Conservation (phyloP, 2,113 vertebrate species). For the Collichthys lucidus region DNA sequence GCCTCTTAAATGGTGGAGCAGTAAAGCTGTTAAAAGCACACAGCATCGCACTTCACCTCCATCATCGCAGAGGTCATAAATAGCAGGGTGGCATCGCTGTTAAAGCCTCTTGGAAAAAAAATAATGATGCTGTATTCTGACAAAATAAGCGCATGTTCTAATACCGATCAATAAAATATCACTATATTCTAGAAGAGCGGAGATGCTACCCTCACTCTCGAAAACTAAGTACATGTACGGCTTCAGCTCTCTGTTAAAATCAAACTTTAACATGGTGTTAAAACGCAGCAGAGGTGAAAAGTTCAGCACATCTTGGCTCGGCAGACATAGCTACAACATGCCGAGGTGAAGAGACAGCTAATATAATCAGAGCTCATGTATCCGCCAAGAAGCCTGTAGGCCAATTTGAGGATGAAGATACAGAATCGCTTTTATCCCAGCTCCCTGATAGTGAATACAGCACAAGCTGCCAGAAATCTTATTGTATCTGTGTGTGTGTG, state of each 20-base stretch:
- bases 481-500: not conserved
- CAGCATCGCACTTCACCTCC: slow-evolving; percentile 24
- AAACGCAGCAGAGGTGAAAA: slow-evolving; percentile 60
- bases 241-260: slow-evolving; percentile 2
- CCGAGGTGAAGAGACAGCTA: slow-evolving; percentile 57
- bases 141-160: not conserved
- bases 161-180: not conserved
- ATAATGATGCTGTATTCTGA: not conserved
- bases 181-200: not conserved
- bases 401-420: slow-evolving; percentile 25
- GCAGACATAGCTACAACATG: slow-evolving; percentile 29
- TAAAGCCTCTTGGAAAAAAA: slow-evolving; percentile 6
- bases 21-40: slow-evolving; percentile 20
- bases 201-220: not conserved
- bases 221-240: not conserved
- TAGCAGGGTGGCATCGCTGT: not conserved
- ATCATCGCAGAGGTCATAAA: slow-evolving; percentile 11
- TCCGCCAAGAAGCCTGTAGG: slow-evolving; percentile 39
- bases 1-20: slow-evolving; percentile 23
- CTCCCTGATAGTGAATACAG: slow-evolving; percentile 30
- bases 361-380: slow-evolving; percentile 50
- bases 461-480: slow-evolving; percentile 40
- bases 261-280: slow-evolving; percentile 11
- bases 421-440: slow-evolving; percentile 36
- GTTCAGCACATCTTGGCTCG: slow-evolving; percentile 48